Percentiles rank a stretch among this genome's conserved stretches.
phyloP scores from a whole-genome alignment of 2,888 invertebrate species.

The Polydrusus cervinus region DNA sequence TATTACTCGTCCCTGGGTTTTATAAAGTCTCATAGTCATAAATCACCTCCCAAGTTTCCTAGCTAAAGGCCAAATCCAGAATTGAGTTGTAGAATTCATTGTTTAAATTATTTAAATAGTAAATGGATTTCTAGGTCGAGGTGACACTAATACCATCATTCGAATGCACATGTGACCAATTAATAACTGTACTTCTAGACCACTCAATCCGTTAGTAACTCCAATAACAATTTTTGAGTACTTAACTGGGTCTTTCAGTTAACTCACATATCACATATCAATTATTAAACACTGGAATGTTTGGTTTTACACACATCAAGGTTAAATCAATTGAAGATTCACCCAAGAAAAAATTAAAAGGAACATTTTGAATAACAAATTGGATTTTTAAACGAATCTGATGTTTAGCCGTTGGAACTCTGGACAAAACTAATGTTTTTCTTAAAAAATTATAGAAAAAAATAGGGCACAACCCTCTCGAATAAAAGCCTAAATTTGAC shows the following conservation, averaged over 20 bases:
- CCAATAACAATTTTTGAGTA: neutral
- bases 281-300: slow-evolving; percentile 21
- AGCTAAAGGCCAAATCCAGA: too few species aligned
- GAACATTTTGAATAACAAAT: neutral
- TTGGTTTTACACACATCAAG: slow-evolving; percentile 28
- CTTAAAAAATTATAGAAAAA: neutral
- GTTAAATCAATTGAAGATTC: slow-evolving; percentile 25
- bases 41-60: too few species aligned
- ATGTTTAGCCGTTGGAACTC: too few species aligned
- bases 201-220: neutral
- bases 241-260: neutral
- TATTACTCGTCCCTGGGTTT: too few species aligned
- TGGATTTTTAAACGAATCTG: neutral
- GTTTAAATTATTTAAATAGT: too few species aligned
- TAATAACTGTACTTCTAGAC: too few species aligned
- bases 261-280: slow-evolving; percentile 29
- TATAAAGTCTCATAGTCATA: too few species aligned
- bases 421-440: neutral
- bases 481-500: slow-evolving; percentile 68
- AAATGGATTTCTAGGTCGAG: too few species aligned
- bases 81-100: too few species aligned
- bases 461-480: slow-evolving; percentile 65
- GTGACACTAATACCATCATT: neutral
- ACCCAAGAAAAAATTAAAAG: slow-evolving; percentile 13
- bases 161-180: too few species aligned